phyloP scores from a whole-genome alignment of 2,888 invertebrate species.

The Anthoptus insignis region DNA sequence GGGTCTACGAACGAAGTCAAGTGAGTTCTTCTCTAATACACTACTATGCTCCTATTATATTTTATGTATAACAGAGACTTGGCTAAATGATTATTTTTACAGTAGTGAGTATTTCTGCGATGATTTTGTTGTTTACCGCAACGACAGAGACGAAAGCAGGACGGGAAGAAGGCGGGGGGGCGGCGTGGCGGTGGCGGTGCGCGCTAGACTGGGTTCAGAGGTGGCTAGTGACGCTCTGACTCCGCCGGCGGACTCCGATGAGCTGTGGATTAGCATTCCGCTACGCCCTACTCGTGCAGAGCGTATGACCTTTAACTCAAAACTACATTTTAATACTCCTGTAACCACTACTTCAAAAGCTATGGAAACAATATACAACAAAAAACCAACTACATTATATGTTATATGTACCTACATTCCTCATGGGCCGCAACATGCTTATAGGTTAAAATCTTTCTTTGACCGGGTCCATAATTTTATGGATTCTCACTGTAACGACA shows the following conservation, averaged over 20 bases:
- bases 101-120: neutral
- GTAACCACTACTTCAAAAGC: too few relatives aligned
- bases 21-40: neutral
- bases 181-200: neutral
- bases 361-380: too few relatives aligned
- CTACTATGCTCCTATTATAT: neutral
- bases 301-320: too few relatives aligned
- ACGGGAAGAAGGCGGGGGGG: neutral
- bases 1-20: neutral
- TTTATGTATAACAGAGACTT: neutral
- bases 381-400: neutral
- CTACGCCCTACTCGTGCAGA: neutral
- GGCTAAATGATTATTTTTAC: neutral
- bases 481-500: neutral
- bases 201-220: neutral
- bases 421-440: neutral
- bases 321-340: too few relatives aligned
- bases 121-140: neutral
- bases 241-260: neutral
- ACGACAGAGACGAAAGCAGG: neutral
- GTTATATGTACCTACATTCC: neutral
- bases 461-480: neutral
- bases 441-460: neutral
- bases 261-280: conserved; percentile 3
- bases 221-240: neutral